phyloP scores from a whole-genome alignment of 2,888 invertebrate species.

The Amiota communis region DNA sequence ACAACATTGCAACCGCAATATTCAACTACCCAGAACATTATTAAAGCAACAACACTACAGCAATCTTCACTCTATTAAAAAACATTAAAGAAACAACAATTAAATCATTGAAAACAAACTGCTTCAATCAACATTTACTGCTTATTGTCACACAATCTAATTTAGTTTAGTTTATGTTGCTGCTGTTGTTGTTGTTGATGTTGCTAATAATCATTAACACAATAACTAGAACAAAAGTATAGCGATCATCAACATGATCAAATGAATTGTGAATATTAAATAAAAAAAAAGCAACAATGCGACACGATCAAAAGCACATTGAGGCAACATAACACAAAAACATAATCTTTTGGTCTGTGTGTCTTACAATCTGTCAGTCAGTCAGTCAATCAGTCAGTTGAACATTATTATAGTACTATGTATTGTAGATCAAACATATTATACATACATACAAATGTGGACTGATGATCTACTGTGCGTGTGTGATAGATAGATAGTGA shows the following conservation, averaged over 20 bases:
- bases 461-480: too few species aligned
- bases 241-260: not conserved
- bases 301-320: slow-evolving; percentile 32
- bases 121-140: not conserved
- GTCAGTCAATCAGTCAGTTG: not conserved
- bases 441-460: not conserved
- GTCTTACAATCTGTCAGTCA: not conserved
- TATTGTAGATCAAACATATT: not conserved
- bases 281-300: not conserved
- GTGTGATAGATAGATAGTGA: too few species aligned
- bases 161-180: not conserved
- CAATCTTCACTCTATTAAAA: too few species aligned
- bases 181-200: too few species aligned
- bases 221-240: slow-evolving; percentile 4
- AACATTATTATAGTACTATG: not conserved
- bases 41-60: too few species aligned
- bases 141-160: not conserved
- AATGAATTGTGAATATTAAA: too few species aligned
- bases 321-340: not conserved
- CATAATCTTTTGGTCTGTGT: too few species aligned
- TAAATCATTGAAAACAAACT: too few species aligned
- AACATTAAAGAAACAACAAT: too few species aligned
- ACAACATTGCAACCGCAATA: too few species aligned
- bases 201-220: too few species aligned
- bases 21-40: too few species aligned